Conservation (phyloP, 2,888 invertebrate species). For the Eilema depressum region DNA sequence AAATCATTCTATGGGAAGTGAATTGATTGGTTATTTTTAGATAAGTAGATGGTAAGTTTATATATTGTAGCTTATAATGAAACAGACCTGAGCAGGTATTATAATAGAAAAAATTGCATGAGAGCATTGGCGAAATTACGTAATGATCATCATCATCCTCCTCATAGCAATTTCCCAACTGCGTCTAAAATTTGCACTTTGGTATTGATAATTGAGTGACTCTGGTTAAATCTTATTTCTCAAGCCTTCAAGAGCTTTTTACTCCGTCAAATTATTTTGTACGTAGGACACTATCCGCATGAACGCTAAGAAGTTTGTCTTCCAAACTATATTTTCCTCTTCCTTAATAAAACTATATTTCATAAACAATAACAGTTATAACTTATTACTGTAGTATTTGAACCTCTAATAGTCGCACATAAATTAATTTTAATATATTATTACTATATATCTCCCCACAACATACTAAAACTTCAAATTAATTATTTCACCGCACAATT, state of each 20-base stretch:
- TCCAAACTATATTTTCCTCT: neutral
- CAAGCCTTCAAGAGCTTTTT: neutral
- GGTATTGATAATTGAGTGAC: no score
- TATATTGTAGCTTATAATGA: conserved; percentile 2
- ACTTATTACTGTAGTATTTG: conserved; percentile 18
- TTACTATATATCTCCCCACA: conserved; percentile 23
- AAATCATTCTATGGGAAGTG: conserved; percentile 8
- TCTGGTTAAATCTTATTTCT: neutral
- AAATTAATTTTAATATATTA: conserved; percentile 23
- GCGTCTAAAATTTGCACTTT: no score
- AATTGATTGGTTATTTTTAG: conserved; percentile 12
- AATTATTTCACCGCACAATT: conserved; percentile 42
- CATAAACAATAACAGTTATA: neutral
- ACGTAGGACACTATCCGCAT: neutral
- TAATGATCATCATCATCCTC: no score
- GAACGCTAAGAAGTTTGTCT: neutral
- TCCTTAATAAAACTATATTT: conserved; percentile 3
- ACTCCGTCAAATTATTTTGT: neutral
- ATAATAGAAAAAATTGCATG: no score
- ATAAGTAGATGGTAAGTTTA: conserved; percentile 10
- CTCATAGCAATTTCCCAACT: no score
- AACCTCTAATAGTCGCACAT: conserved; percentile 19
- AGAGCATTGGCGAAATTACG: neutral
- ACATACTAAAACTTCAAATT: conserved; percentile 35
- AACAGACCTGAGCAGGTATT: neutral